Base-by-base conservation (phyloP, 2,888 invertebrate genomes). In the Brenthis hecate region DNA sequence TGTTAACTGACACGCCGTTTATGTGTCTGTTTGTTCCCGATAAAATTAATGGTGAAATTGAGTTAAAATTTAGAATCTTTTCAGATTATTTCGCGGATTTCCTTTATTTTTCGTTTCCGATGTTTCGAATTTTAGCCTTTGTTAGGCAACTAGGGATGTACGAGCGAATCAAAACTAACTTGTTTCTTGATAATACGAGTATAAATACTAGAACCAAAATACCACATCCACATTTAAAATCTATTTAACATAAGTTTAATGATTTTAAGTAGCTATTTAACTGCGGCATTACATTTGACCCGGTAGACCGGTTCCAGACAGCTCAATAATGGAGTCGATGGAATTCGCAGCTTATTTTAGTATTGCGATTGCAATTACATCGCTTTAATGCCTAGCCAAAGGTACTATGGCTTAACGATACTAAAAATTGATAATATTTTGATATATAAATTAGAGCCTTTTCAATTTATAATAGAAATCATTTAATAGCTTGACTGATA, bases 291-390 rank as follows among this genome's bases (percentile, higher is more conserved):
- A 63, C 55, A 62, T 56, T 66, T 56, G 67, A 70, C 65, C 56
- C 36, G 66, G 47, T 61, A 56, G 32, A 55, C 67, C 67, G 77
- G 75, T 76, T 81, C 76, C 77, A 77, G 76, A 78, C 55, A 51
- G 51, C 36, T 62, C 62, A 19, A 66, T 60, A 60, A 67, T 68
- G 54, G 68, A 66, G 66, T 13, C 54, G 56, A 68, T 68, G 63
- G 36, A 66, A 68, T 70, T 72, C 56, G 36, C 65, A 23, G 68
- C 65, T 66, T 72, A 66, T 70, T 70, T 60, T 68, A 63, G 62
- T 65, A 67, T 67, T 63, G 54, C 72, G 54, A 72, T 69, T 65
- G 65, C 51, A 56, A 69, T 57, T 70, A 53, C 56, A 63, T 64
- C 48, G 53, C 60, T 66, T 13, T 53, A 68, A 68, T 68, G 50